These are phyloP conservation scores for Cotesia glomerata DNA, from an alignment of 1,140 invertebrate species.

Conservation along the genomic window DNA sequence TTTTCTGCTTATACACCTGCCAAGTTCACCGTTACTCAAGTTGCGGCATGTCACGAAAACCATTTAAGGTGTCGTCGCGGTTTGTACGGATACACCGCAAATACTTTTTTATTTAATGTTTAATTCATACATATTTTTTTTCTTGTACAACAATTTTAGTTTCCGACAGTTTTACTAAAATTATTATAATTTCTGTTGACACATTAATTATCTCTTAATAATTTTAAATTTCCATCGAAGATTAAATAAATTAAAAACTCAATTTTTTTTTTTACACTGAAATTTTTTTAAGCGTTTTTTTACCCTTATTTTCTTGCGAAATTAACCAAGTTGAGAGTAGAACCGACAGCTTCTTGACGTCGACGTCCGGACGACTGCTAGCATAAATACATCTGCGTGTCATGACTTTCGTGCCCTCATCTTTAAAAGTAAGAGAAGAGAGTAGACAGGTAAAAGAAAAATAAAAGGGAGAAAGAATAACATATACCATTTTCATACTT, in stretches of 20 bases:
- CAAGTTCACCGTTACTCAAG: slow-evolving; percentile 25
- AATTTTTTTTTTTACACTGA: neutral
- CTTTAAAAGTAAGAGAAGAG: neutral
- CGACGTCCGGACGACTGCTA: slow-evolving; percentile 13
- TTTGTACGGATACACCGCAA: neutral
- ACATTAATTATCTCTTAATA: too few relatives aligned
- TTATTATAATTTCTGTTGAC: too few relatives aligned
- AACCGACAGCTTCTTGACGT: slow-evolving; percentile 21
- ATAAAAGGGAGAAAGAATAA: neutral
- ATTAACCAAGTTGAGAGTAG: slow-evolving; percentile 15
- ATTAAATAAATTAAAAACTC: too few relatives aligned
- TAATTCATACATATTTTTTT: neutral
- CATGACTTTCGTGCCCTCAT: slow-evolving; percentile 7
- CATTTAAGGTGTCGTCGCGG: slow-evolving; percentile 28
- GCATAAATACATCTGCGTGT: slow-evolving; percentile 19
- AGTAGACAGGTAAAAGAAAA: slow-evolving; percentile 17
- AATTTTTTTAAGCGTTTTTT: neutral
- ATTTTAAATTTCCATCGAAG: too few relatives aligned
- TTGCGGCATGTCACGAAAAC: slow-evolving; percentile 29
- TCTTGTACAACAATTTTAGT: neutral
- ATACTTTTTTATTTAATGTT: neutral
- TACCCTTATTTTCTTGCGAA: neutral
- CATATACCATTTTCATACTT: neutral
- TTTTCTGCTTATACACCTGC: slow-evolving; percentile 30
- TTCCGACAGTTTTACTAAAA: too few relatives aligned